Evolutionary conservation across 2,797 vertebrate genomes (phyloP), one percentile per base, ranked within the genome.

Genomic region (Chloroceryle inda): DNA sequence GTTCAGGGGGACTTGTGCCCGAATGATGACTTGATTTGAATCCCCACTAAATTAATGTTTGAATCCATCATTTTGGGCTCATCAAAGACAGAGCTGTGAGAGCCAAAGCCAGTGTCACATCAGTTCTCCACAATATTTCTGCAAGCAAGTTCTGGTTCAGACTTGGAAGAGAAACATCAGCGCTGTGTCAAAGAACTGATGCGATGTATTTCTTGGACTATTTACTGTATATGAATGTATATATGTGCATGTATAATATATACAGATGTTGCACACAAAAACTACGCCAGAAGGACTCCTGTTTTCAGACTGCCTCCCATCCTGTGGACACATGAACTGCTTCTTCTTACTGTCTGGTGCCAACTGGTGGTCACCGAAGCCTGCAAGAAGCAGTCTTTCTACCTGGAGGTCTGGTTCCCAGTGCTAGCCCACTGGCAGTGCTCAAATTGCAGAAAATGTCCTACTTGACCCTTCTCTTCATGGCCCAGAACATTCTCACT

Each of bases 141-240:
- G 13, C 20, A 3, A 88, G 49, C 53, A 63, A 27, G 55, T 67
- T 92, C 58, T 20, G 6, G 20, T 74, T 84, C 59, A 50, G 52
- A 72, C 40, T 40, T 72, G 62, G 21, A 63, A 69, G n/a, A 77
- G 66, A 44, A 82, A 17, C 31, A n/a, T 66, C 55, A 74, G 74
- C 53, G 31, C 55, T 67, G 38, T 69, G 37, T 71, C 24, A 37
- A 74, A 89, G 69, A 75, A 26, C 42, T 38, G 58, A 77, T 80
- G 45, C 20, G 33, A 42, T 71, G 9, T 75, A 31, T 91, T 88
- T 95, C 74, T 71, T 72, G 83, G 85, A 85, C 83, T 92, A 1
- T 59, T 89, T 93, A 76, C 62, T 93, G 63, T 91, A 67, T 82
- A 74, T 88, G 61, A 80, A 83, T 96, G 92, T 95, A 82, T 79